These are phyloP conservation scores for Gobio occitaniae DNA, from an alignment of 2,797 vertebrate species.

Conservation along the genomic window DNA sequence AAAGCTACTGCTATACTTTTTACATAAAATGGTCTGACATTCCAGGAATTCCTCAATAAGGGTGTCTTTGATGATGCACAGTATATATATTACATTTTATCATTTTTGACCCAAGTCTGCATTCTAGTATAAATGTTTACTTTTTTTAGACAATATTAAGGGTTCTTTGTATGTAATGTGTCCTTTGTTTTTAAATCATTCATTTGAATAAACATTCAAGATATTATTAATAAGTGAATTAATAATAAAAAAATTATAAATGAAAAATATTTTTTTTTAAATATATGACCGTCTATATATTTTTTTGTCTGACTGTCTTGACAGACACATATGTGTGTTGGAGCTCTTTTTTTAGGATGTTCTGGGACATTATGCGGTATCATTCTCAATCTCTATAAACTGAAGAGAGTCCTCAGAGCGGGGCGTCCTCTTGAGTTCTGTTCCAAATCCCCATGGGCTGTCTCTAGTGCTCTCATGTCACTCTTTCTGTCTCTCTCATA, in stretches of 20 bases:
- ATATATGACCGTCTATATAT: background rate
- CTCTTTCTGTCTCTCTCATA: background rate
- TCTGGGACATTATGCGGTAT: background rate
- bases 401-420: background rate
- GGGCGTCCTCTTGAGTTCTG: constrained; percentile 2
- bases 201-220: background rate
- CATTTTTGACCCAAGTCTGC: background rate
- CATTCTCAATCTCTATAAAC: constrained; percentile 9
- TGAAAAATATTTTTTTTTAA: background rate
- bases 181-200: background rate
- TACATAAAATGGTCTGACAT: background rate
- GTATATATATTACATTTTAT: too few species aligned
- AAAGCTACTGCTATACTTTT: background rate
- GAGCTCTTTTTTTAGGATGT: background rate
- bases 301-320: background rate
- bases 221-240: background rate
- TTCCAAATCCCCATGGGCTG: background rate
- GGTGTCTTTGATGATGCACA: background rate
- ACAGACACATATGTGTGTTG: background rate
- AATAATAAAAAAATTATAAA: too few species aligned
- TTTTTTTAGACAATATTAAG: background rate
- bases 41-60: background rate
- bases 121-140: background rate
- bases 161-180: background rate
- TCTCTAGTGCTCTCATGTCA: background rate